Evolutionary conservation across 2,888 invertebrate species (phyloP).

Genomic region (Nomada fabriciana): DNA sequence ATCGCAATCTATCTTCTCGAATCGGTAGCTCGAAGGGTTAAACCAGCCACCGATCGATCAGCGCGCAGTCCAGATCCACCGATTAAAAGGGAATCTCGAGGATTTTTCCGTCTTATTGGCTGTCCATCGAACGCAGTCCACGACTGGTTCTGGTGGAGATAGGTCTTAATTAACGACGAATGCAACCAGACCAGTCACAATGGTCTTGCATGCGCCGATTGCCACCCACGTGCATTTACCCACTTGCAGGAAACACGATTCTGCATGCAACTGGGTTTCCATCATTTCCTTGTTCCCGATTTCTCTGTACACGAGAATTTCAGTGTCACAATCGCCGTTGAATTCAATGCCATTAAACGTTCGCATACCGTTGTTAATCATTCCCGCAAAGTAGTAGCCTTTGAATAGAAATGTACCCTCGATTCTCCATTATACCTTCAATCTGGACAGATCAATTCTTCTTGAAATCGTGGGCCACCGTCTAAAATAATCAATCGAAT

Average conservation of each 20-base stretch:
- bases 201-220: slow-evolving; percentile 65
- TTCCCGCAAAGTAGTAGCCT: too few species aligned
- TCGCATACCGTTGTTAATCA: neutral
- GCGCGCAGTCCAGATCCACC: neutral
- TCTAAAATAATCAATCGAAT: too few species aligned
- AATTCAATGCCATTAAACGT: neutral
- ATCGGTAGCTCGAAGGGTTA: neutral
- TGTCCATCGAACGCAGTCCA: slow-evolving; percentile 64
- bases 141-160: slow-evolving; percentile 61
- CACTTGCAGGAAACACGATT: slow-evolving; percentile 46
- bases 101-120: slow-evolving; percentile 52
- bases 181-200: slow-evolving; percentile 72
- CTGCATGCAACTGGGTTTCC: slow-evolving; percentile 41
- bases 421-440: too few species aligned
- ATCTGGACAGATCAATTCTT: too few species aligned
- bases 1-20: neutral
- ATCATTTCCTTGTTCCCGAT: slow-evolving; percentile 57
- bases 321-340: neutral
- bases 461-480: too few species aligned
- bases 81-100: slow-evolving; percentile 6
- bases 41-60: slow-evolving; percentile 5
- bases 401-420: too few species aligned
- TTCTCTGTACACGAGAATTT: too few species aligned
- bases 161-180: slow-evolving; percentile 76
- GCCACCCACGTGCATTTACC: slow-evolving; percentile 72